These are phyloP conservation scores for Galeopsomyia nigrocyanea DNA, from an alignment of 2,888 invertebrate species.

Conservation along the genomic window DNA sequence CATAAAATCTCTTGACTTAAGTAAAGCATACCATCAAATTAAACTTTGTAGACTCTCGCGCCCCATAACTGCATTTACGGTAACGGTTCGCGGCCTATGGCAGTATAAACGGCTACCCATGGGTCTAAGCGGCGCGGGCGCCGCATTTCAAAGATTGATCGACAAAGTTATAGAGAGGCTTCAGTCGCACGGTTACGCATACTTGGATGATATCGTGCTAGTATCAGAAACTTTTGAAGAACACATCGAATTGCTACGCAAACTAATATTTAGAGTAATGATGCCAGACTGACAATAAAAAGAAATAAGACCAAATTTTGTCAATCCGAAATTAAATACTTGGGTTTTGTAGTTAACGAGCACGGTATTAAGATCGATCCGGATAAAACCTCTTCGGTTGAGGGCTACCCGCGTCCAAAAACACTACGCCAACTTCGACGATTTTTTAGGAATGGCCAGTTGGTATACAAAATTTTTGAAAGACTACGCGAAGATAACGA, in stretches of 20 bases:
- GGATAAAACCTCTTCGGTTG: constrained; percentile 36
- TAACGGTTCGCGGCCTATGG: neutral
- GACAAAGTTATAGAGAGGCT: neutral
- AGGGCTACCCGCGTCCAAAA: constrained; percentile 49
- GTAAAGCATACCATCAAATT: too few species aligned
- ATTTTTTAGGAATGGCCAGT: constrained; percentile 56
- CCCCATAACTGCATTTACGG: neutral
- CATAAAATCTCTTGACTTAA: too few species aligned
- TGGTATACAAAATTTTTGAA: too few species aligned
- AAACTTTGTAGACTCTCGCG: too few species aligned
- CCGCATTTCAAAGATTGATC: too few species aligned
- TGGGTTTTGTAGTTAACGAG: constrained; percentile 55
- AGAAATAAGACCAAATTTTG: constrained; percentile 49
- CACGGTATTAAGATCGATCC: too few species aligned
- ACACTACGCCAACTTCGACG: constrained; percentile 48
- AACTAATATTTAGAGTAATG: constrained; percentile 25
- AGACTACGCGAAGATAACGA: too few species aligned
- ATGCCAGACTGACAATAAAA: constrained; percentile 39
- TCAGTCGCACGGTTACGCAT: constrained; percentile 37
- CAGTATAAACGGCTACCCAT: neutral
- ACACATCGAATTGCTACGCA: constrained; percentile 34
- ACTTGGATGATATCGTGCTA: constrained; percentile 48
- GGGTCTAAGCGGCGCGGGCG: neutral
- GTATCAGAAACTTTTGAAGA: constrained; percentile 47
- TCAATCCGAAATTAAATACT: constrained; percentile 47